Base-by-base conservation (phyloP, 1,140 invertebrate genomes). In the Scylla paramamosain region DNA sequence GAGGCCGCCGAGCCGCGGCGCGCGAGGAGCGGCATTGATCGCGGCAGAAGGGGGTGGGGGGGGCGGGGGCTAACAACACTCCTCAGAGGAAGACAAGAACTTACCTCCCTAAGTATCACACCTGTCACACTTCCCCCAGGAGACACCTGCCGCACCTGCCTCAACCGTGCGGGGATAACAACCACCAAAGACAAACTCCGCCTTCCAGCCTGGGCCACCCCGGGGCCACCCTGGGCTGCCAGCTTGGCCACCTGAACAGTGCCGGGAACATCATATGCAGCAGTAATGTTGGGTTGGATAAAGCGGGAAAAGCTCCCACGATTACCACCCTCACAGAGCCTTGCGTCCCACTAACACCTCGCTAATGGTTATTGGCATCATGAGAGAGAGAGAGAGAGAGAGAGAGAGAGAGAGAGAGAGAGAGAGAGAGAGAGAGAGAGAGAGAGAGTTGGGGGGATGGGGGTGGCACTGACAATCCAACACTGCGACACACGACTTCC, bases 81-180 rank as follows among this genome's bases (percentile, higher is more conserved):
- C 25, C 67, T 77, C 67, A 77, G 67, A 77, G 67, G n/a, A 77
- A 77, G 67, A 77, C 67, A 77, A 77, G 67, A 77, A 77, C 67
- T 77, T 77, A 77, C 67, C 67, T 77, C 67, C 67, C 67, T n/a
- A n/a, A n/a, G 67, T 77, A 77, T 77, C 67, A 25, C 67, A 77
- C 67, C 67, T 77, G 67, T n/a, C 20, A 77, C 12, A 7, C 67
- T 20, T 77, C 67, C 25, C 67, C 67, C 67, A 77, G 20, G 67
- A 77, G 20, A n/a, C 67, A 25, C 20, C 25, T n/a, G 67, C 67
- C 67, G 67, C 67, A 77, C 67, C 67, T 77, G 67, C 25, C 12
- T 77, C n/a, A 77, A 20, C n/a, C 25, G 25, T n/a, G 25, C 20
- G 4, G 67, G 67, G 4, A 20, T 77, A n/a, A n/a, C 4, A 77